phyloP scores from a whole-genome alignment of 2,113 vertebrate species.

The Hylia prasina region DNA sequence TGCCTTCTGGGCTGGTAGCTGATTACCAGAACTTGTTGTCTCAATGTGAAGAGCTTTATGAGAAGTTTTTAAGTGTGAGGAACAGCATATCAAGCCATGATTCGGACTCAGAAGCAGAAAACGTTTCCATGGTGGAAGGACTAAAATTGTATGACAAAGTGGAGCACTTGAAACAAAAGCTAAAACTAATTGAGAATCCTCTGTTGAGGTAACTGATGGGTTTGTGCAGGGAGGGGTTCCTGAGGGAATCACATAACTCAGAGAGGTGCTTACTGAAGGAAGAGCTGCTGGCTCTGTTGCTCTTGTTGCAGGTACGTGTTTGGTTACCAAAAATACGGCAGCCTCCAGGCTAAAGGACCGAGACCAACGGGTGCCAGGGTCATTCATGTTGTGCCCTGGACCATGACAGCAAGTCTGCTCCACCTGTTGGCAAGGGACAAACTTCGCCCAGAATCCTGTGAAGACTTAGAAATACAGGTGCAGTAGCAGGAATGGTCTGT shows the following conservation, averaged over 20 bases:
- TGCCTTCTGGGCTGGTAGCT: slow-evolving; percentile 84
- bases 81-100: slow-evolving; percentile 75
- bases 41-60: slow-evolving; percentile 81
- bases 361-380: slow-evolving; percentile 72
- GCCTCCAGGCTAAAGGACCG: slow-evolving; percentile 81
- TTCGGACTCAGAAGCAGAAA: slow-evolving; percentile 82
- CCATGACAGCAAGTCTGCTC: slow-evolving; percentile 74
- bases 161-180: slow-evolving; percentile 86
- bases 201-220: slow-evolving; percentile 76
- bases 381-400: slow-evolving; percentile 82
- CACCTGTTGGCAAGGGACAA: slow-evolving; percentile 80
- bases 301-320: slow-evolving; percentile 85
- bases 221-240: not conserved
- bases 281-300: not conserved
- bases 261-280: not conserved
- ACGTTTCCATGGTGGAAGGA: slow-evolving; percentile 91
- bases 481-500: not conserved
- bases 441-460: slow-evolving; percentile 74
- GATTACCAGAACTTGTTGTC: slow-evolving; percentile 82
- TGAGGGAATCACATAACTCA: not conserved
- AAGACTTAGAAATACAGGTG: slow-evolving; percentile 86
- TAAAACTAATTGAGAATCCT: slow-evolving; percentile 93
- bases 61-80: slow-evolving; percentile 81
- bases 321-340: slow-evolving; percentile 82
- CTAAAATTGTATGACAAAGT: slow-evolving; percentile 86